phyloP scores from a whole-genome alignment of 1,140 invertebrate genomes.

The Dryas iulia region DNA sequence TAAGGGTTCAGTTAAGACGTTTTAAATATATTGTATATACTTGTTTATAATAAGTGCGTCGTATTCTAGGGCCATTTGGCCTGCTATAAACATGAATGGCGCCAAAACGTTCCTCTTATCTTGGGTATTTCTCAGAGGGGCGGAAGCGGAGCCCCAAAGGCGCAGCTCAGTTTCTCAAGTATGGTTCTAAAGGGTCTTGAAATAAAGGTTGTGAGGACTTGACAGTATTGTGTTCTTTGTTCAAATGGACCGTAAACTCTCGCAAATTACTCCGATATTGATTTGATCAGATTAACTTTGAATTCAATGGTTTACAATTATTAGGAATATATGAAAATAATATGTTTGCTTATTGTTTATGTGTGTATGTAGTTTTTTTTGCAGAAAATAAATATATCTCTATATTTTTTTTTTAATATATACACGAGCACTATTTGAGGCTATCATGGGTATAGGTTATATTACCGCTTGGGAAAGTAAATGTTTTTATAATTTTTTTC shows the following conservation, averaged over 20 bases:
- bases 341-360: neutral
- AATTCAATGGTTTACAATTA: slow-evolving; percentile 59
- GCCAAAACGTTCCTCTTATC: slow-evolving; percentile 78
- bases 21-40: slow-evolving; percentile 61
- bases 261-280: slow-evolving; percentile 71
- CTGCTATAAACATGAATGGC: slow-evolving; percentile 77
- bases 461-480: too few species aligned
- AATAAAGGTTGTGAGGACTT: slow-evolving; percentile 65
- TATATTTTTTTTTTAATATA: too few species aligned
- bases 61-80: slow-evolving; percentile 75
- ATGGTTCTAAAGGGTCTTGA: slow-evolving; percentile 72
- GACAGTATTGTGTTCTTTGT: slow-evolving; percentile 67
- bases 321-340: neutral
- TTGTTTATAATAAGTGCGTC: slow-evolving; percentile 77
- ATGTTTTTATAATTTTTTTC: too few species aligned
- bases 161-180: slow-evolving; percentile 63
- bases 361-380: too few species aligned
- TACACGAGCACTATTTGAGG: too few species aligned
- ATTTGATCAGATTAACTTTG: slow-evolving; percentile 37
- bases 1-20: slow-evolving; percentile 26
- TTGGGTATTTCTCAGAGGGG: slow-evolving; percentile 74
- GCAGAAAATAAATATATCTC: too few species aligned
- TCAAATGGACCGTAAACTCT: slow-evolving; percentile 77
- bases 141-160: slow-evolving; percentile 70
- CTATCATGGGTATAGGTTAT: too few species aligned